These are phyloP conservation scores for Pogonomyrmex californicus DNA, from an alignment of 1,140 invertebrate genomes.

Conservation along the genomic window DNA sequence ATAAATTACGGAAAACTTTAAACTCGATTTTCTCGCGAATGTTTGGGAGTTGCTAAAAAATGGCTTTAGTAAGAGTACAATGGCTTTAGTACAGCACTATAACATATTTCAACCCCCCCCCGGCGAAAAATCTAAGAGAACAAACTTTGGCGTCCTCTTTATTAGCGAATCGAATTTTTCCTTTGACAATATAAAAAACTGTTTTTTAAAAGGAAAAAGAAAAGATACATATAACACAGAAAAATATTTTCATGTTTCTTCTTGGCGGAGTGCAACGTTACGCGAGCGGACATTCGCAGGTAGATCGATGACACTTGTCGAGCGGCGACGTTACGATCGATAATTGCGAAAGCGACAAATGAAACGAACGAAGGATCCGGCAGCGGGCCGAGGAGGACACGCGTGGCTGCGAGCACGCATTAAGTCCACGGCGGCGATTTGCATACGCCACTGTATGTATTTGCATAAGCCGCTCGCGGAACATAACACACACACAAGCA, in stretches of 20 bases:
- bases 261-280: not conserved
- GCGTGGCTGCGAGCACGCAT: constrained; percentile 48
- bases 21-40: too few species aligned
- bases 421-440: constrained; percentile 45
- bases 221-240: not conserved
- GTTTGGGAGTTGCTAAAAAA: too few species aligned
- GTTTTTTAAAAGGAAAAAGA: not conserved
- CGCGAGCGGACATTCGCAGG: not conserved
- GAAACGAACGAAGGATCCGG: constrained; percentile 24
- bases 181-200: not conserved
- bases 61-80: too few species aligned
- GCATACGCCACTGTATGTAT: constrained; percentile 41
- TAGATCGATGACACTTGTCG: constrained; percentile 36
- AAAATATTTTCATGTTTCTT: not conserved
- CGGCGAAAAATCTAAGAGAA: too few species aligned
- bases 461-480: constrained; percentile 51
- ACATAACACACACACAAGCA: constrained; percentile 48
- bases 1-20: too few species aligned
- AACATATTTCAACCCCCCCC: too few species aligned
- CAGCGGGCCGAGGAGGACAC: constrained; percentile 21
- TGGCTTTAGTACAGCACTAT: too few species aligned
- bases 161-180: too few species aligned
- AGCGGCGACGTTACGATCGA: not conserved
- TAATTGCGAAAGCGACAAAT: constrained; percentile 34
- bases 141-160: too few species aligned